Conservation (phyloP, 2,113 vertebrate genomes). For the Cyprinodon brontotheroides region DNA sequence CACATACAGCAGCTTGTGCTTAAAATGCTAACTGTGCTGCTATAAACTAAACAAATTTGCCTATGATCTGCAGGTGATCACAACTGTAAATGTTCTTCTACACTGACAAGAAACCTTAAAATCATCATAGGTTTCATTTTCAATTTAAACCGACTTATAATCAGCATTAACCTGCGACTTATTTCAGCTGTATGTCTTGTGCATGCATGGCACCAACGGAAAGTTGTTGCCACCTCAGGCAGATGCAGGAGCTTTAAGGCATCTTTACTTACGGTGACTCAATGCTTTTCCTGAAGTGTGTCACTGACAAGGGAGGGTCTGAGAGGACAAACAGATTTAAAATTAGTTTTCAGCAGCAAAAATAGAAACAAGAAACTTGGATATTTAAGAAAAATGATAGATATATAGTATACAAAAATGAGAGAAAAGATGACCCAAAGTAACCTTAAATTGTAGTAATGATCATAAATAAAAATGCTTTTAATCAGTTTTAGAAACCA, state of each 20-base stretch:
- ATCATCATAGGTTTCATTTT: neutral
- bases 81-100: conserved; percentile 47
- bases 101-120: conserved; percentile 10
- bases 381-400: neutral
- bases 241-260: conserved; percentile 24
- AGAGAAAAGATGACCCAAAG: too few species aligned
- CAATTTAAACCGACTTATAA: neutral
- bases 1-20: conserved; percentile 65
- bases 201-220: conserved; percentile 13
- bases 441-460: neutral
- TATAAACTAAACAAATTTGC: conserved; percentile 53
- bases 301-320: conserved; percentile 99
- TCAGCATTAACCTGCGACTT: neutral
- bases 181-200: neutral
- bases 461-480: neutral
- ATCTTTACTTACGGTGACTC: conserved; percentile 96
- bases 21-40: conserved; percentile 64
- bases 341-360: conserved; percentile 24
- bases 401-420: too few species aligned
- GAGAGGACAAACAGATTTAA: conserved; percentile 68
- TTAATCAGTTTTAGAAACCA: neutral
- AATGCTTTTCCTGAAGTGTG: conserved; percentile 98
- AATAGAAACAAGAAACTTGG: conserved; percentile 17
- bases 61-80: conserved; percentile 51
- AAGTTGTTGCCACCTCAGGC: conserved; percentile 43